Evolutionary conservation across 2,797 vertebrate genomes (phyloP), one percentile per base, ranked within the genome.

Genomic region (Philypnodon macrostomus): DNA sequence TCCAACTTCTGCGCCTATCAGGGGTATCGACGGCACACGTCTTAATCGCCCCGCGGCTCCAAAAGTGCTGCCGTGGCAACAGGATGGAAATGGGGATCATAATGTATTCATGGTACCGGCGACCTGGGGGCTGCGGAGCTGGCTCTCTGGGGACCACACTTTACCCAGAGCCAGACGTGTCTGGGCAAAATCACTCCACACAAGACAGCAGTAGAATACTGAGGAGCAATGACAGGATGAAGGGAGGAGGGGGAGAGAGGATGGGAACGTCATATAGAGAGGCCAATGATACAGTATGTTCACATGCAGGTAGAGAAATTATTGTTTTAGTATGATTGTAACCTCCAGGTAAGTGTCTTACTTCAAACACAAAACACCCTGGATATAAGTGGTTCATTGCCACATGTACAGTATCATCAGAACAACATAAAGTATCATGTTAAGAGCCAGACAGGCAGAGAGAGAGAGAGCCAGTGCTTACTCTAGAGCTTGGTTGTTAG

Each of bases 1-100:
- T 93, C 92, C 92, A 94, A 97, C 92, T 96, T 93, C 92, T 93
- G 91, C 92, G 93, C 92, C 90, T 94, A 95, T 94, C 94, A 92
- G 91, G 41, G 90, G 88, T 94, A 98, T 96, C 94, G 95, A 94
- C 93, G 92, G 93, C 93, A 88, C 95, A 94, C 91, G 91, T 94
- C 93, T 97, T 95, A 95, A 95, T 96, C 92, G 93, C 92, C 93
- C 92, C 92, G 93, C 90, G 91, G 94, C 93, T 95, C 90, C 86
- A 90, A 98, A 97, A 96, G 93, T 96, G 96, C 96, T 98, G 94
- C 95, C 94, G 94, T 98, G 95, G 96, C 95, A 98, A 98, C 96
- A 93, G 92, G 93, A 96, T 95, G 93, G 93, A 97, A 95, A 95
- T 94, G 91, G 87, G 93, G 92, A 92, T 94, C 92, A 95, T 98